Conservation (phyloP, 2,113 vertebrate genomes). For the Herpailurus yagouaroundi region DNA sequence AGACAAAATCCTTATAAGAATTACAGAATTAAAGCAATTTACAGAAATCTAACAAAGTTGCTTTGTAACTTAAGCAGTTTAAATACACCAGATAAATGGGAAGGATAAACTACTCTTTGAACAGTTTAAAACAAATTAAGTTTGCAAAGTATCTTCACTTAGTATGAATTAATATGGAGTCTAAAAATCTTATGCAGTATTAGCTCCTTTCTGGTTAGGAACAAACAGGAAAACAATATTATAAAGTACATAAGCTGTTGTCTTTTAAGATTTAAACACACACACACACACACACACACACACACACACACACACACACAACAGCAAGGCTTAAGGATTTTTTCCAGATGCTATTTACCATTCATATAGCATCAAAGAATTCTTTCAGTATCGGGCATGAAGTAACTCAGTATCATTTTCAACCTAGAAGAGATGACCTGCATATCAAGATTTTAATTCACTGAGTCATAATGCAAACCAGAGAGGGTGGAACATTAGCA, state of each 20-base stretch:
- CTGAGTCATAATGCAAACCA: conserved; percentile 54
- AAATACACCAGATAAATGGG: background rate
- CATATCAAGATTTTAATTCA: conserved; percentile 49
- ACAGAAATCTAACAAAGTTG: conserved; percentile 35
- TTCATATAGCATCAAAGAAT: conserved; percentile 34
- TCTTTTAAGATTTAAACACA: conserved; percentile 49
- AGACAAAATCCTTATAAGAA: background rate
- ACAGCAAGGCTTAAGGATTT: background rate
- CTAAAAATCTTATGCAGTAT: background rate
- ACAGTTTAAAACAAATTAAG: conserved; percentile 18
- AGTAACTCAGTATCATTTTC: conserved; percentile 42
- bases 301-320: background rate
- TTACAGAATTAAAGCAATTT: conserved; percentile 7
- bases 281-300: background rate
- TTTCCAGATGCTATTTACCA: conserved; percentile 29
- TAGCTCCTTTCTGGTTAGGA: background rate
- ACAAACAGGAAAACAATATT: conserved; percentile 32
- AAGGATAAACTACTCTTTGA: background rate
- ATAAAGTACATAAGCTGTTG: background rate
- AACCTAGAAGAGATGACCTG: conserved; percentile 9
- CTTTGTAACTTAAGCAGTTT: conserved; percentile 24
- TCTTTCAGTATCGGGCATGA: conserved; percentile 7
- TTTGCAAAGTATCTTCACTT: background rate
- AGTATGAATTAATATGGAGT: background rate
- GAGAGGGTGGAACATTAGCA: conserved; percentile 13